These are phyloP conservation scores for Zoanthus solanderi DNA, from an alignment of 92 coral and sea anemone genomes.

Conservation along the genomic window DNA sequence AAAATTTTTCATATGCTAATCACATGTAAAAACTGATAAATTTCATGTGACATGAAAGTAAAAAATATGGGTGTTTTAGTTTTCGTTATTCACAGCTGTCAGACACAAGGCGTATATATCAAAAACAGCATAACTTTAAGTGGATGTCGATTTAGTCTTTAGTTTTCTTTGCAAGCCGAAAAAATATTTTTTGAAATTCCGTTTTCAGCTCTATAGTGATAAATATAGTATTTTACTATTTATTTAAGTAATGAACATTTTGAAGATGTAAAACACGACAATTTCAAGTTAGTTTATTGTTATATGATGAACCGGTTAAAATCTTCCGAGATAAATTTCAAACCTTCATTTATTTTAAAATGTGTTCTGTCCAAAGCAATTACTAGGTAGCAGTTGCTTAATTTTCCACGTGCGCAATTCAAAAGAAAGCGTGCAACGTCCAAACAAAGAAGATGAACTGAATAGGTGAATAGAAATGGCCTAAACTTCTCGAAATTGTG, in stretches of 20 bases:
- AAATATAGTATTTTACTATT: not conserved
- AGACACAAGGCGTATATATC: not conserved
- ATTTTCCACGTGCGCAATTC: conserved; percentile 41
- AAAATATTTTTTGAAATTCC: not conserved
- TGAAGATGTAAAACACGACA: too few relatives aligned
- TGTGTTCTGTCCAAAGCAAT: not conserved
- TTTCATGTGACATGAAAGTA: not conserved
- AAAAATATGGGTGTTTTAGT: not conserved
- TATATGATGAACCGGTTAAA: not conserved
- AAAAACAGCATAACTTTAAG: not conserved
- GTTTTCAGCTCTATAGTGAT: not conserved
- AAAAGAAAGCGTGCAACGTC: conserved; percentile 40
- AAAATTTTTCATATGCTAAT: not conserved
- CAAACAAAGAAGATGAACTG: conserved; percentile 18
- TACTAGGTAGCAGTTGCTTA: not conserved
- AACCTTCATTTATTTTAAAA: not conserved
- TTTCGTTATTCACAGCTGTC: not conserved
- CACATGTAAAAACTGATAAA: not conserved
- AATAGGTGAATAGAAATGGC: not conserved
- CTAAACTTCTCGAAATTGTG: not conserved
- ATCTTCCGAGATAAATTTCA: not conserved
- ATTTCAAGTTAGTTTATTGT: too few relatives aligned
- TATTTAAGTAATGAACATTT: too few relatives aligned
- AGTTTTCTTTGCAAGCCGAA: not conserved
- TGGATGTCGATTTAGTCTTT: not conserved